phyloP scores from a whole-genome alignment of 2,113 vertebrate species.

The Sinosuthora webbiana region DNA sequence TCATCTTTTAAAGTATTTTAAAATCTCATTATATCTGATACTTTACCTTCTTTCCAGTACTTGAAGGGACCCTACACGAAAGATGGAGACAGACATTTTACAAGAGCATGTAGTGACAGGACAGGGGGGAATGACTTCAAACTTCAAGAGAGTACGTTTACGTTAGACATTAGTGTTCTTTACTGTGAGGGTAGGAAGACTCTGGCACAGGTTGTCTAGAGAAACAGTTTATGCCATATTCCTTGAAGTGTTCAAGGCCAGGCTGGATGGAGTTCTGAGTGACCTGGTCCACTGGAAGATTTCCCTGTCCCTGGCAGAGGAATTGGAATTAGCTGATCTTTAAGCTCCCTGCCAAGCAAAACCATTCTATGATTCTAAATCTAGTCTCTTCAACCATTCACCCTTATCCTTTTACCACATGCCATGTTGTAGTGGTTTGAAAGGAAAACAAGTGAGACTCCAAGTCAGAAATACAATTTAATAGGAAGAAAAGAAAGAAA shows the following conservation, averaged over 20 bases:
- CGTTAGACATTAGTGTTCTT: neutral
- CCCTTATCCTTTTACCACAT: neutral
- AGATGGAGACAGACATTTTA: neutral
- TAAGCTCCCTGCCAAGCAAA: neutral
- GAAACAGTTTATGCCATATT: neutral
- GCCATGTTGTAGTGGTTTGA: no score
- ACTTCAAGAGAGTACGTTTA: neutral
- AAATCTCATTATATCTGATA: neutral
- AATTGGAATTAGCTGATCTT: neutral
- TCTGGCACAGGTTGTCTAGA: neutral
- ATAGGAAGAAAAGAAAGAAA: no score
- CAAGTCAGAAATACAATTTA: no score
- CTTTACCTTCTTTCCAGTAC: neutral
- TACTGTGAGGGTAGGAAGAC: neutral
- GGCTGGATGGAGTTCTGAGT: neutral
- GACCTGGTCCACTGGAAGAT: neutral
- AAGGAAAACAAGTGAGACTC: no score
- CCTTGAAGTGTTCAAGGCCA: neutral
- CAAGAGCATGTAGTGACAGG: neutral
- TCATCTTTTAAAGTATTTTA: neutral
- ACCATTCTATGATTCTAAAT: neutral
- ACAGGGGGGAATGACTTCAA: neutral
- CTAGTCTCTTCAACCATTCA: neutral
- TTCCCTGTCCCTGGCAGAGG: accelerated
- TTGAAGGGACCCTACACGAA: neutral